A percentile compares a stretch with the other conserved stretches of the same genome.
Evolutionary conservation across 2,797 vertebrate genomes (phyloP).

Genomic region (Echeneis naucrates): DNA sequence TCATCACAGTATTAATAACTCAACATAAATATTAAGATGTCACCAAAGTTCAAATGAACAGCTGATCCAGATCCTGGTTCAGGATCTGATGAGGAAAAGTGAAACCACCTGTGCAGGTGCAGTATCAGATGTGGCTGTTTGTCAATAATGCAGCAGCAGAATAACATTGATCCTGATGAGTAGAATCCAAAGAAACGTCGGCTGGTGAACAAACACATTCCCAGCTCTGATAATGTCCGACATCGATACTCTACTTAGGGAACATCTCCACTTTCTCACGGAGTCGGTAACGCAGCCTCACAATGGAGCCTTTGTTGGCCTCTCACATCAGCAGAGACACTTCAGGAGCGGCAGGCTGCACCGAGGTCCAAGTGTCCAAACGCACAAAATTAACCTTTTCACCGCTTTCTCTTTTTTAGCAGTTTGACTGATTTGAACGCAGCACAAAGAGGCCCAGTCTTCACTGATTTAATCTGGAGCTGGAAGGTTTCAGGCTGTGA

Average conservation of each 20-base stretch:
- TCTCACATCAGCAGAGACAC: constrained; percentile 40
- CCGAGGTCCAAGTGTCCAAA: constrained; percentile 2
- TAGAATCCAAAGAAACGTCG: background rate
- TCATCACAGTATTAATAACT: no score
- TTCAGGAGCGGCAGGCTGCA: constrained; percentile 35
- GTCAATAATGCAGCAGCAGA: background rate
- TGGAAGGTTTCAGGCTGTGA: no score
- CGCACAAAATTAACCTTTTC: background rate
- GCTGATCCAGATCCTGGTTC: no score
- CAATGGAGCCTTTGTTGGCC: constrained; percentile 71
- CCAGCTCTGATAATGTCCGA: constrained; percentile 50
- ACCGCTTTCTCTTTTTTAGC: background rate
- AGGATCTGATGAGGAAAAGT: no score
- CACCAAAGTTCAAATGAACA: no score
- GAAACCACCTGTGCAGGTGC: background rate
- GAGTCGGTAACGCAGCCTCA: constrained; percentile 62
- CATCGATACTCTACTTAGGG: constrained; percentile 64
- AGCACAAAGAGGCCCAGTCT: background rate
- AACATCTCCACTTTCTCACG: constrained; percentile 74
- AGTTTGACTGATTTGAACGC: background rate
- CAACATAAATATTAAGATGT: no score
- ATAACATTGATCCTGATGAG: no score
- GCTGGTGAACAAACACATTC: constrained; percentile 38
- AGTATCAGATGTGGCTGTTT: no score
- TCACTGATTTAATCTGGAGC: background rate